Percentiles rank a stretch among this genome's conserved stretches.
Conservation (phyloP, 2,888 invertebrate species). For the Ennomos erosarius region DNA sequence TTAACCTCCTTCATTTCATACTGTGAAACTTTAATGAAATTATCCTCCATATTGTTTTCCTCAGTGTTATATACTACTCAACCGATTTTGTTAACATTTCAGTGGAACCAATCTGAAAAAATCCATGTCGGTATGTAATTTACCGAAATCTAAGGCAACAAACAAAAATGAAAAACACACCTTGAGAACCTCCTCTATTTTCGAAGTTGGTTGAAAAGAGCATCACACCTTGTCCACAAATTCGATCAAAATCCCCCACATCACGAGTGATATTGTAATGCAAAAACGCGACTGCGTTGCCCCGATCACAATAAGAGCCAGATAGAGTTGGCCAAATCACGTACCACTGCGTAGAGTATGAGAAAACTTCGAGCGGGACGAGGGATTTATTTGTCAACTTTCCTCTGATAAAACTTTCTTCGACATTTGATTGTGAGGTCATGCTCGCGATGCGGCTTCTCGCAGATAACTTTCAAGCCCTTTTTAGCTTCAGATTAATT, state of each 20-base stretch:
- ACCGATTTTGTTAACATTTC: too few species aligned
- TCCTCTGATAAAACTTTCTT: slow-evolving; percentile 81
- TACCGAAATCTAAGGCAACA: too few species aligned
- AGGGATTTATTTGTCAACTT: slow-evolving; percentile 83
- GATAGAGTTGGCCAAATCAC: slow-evolving; percentile 57
- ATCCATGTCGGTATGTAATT: too few species aligned
- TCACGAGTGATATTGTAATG: slow-evolving; percentile 30
- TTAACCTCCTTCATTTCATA: too few species aligned
- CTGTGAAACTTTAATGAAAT: too few species aligned
- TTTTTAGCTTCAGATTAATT: slow-evolving; percentile 35
- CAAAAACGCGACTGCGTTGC: slow-evolving; percentile 31
- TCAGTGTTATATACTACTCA: too few species aligned
- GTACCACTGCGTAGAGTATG: slow-evolving; percentile 65
- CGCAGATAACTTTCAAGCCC: slow-evolving; percentile 50
- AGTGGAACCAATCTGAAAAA: too few species aligned
- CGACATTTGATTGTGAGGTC: slow-evolving; percentile 81
- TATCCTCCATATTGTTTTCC: too few species aligned
- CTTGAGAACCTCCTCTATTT: too few species aligned
- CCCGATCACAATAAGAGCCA: slow-evolving; percentile 46
- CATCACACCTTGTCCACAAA: slow-evolving; percentile 13
- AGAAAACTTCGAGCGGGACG: slow-evolving; percentile 70
- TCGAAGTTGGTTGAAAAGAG: slow-evolving; percentile 1
- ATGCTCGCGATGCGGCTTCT: slow-evolving; percentile 59
- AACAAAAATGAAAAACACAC: too few species aligned
- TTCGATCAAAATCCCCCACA: slow-evolving; percentile 31